These are phyloP conservation scores for Lamprotornis superbus DNA, from an alignment of 2,113 vertebrate species.

Conservation along the genomic window DNA sequence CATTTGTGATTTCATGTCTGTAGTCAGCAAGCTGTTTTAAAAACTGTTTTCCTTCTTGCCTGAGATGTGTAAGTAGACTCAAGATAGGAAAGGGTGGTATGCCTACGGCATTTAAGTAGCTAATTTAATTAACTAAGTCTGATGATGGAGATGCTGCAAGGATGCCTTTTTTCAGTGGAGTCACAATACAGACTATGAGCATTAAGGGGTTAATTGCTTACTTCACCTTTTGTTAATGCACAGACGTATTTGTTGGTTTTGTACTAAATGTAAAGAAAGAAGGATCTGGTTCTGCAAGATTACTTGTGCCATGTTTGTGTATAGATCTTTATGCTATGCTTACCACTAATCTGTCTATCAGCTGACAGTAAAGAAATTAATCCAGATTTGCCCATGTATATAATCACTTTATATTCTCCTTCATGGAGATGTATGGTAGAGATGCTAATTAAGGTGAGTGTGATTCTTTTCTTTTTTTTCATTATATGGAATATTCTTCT, in stretches of 20 bases:
- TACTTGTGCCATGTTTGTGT: accelerated
- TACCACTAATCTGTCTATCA: not conserved
- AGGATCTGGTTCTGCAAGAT: not conserved
- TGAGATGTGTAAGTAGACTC: not conserved
- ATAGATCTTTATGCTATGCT: not conserved
- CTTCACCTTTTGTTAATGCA: not conserved
- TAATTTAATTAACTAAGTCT: not conserved
- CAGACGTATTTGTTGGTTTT: not conserved
- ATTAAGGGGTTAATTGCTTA: not conserved
- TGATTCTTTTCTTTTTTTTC: not conserved
- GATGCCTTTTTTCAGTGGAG: not conserved
- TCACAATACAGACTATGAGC: not conserved
- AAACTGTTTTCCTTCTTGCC: not conserved
- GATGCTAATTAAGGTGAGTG: not conserved
- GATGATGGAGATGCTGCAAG: not conserved
- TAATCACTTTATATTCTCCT: not conserved
- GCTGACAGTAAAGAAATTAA: not conserved
- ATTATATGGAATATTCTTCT: not conserved
- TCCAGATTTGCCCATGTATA: not conserved
- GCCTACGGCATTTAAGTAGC: not conserved
- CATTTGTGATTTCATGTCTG: not conserved
- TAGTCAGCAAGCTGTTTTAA: not conserved
- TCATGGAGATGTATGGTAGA: not conserved
- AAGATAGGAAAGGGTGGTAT: not conserved
- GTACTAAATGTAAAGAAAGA: not conserved